These are phyloP conservation scores for Drosophila takahashii DNA, from an alignment of 1,140 invertebrate species.

Conservation along the genomic window DNA sequence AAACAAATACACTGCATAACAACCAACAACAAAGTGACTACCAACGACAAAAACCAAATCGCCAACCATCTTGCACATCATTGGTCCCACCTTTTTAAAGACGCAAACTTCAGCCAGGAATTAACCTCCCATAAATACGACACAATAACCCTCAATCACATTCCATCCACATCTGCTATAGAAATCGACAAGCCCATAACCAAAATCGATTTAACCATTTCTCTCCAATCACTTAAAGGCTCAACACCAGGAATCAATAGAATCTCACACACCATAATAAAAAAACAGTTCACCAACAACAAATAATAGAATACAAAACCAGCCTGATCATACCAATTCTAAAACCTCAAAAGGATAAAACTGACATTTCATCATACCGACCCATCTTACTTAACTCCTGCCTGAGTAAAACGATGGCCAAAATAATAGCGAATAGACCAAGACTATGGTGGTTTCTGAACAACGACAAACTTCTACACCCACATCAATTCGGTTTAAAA, in stretches of 20 bases:
- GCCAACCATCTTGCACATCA: no score
- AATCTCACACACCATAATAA: slow-evolving; percentile 1
- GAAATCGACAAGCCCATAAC: slow-evolving; percentile 1
- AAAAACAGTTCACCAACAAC: background rate
- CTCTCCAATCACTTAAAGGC: slow-evolving; percentile 1
- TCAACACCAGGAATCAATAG: slow-evolving; percentile 1
- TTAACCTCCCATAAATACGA: background rate
- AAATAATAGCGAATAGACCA: slow-evolving; percentile 5
- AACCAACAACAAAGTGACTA: no score
- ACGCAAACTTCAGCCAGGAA: background rate
- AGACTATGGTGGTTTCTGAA: slow-evolving; percentile 5
- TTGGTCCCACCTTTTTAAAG: no score
- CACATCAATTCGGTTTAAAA: background rate
- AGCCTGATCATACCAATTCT: background rate
- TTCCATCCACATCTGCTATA: background rate
- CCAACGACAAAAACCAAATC: no score
- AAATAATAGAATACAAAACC: slow-evolving; percentile 4
- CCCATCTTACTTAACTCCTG: slow-evolving; percentile 2
- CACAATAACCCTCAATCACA: background rate
- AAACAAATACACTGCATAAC: background rate
- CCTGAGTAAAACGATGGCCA: background rate
- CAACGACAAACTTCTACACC: slow-evolving; percentile 7
- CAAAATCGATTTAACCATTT: background rate
- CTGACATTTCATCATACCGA: background rate
- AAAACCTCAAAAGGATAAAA: background rate